Percentiles rank a stretch among this genome's conserved stretches.
Conservation (phyloP, 2,888 invertebrate species). For the Desoria tigrina region DNA sequence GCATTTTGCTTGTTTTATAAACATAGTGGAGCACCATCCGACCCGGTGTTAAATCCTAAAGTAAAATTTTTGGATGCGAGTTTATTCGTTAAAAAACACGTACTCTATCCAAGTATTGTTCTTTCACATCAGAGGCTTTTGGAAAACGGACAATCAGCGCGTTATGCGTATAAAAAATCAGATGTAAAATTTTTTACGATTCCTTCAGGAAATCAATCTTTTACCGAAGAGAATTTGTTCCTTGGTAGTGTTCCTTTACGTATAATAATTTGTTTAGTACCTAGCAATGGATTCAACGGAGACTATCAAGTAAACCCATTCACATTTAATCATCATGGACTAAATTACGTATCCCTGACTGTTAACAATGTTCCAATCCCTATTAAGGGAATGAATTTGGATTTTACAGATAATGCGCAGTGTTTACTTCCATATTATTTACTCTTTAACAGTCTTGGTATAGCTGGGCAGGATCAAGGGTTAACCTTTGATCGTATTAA, state of each 20-base stretch:
- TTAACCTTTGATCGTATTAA: constrained; percentile 7
- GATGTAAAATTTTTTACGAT: constrained; percentile 49
- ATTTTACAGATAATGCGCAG: constrained; percentile 22
- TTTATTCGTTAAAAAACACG: constrained; percentile 44
- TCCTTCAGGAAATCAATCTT: constrained; percentile 46
- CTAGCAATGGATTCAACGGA: constrained; percentile 47
- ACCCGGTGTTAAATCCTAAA: constrained; percentile 22
- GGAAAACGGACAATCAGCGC: constrained; percentile 34
- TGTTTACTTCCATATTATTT: constrained; percentile 28
- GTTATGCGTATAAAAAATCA: constrained; percentile 45
- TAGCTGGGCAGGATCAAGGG: constrained; percentile 13
- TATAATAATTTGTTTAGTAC: constrained; percentile 54
- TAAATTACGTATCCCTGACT: constrained; percentile 38
- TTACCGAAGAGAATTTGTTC: constrained; percentile 55
- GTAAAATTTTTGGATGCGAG: constrained; percentile 44
- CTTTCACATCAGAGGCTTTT: constrained; percentile 48
- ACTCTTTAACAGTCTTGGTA: constrained; percentile 13
- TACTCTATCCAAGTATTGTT: constrained; percentile 41
- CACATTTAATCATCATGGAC: constrained; percentile 47
- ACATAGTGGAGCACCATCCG: background rate
- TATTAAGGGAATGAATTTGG: constrained; percentile 31
- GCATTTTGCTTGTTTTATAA: constrained; percentile 29
- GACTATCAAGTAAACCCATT: constrained; percentile 45
- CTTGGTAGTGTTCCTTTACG: constrained; percentile 54
- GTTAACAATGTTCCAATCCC: constrained; percentile 51